Percentiles rank a stretch among this genome's conserved stretches.
Conservation (phyloP, 2,113 vertebrate species). For the Xenopus tropicalis region UCB_Xtro_10.0 CM004450.2:6108001-6108500, state of each 20-base stretch:
- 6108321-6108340: neutral
- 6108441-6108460: too few species aligned
- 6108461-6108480: too few species aligned
- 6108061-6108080: neutral
- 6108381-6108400: neutral
- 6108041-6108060: neutral
- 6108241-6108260: neutral
- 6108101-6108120: slow-evolving; percentile 41
- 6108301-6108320: slow-evolving; percentile 9
- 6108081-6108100: neutral
- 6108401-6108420: too few species aligned
- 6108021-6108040: neutral
- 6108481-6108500: too few species aligned
- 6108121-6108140: slow-evolving; percentile 46
- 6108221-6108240: slow-evolving; percentile 13
- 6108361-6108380: neutral
- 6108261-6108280: neutral
- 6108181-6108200: neutral
- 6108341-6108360: neutral
- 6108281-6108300: slow-evolving; percentile 11
- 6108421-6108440: too few species aligned
- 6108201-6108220: slow-evolving; percentile 3
- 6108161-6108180: slow-evolving; percentile 41
- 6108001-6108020: too few species aligned
- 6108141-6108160: slow-evolving; percentile 45